phyloP scores from a whole-genome alignment of 2,797 vertebrate species.

The Melanogrammus aeglefinus region DNA sequence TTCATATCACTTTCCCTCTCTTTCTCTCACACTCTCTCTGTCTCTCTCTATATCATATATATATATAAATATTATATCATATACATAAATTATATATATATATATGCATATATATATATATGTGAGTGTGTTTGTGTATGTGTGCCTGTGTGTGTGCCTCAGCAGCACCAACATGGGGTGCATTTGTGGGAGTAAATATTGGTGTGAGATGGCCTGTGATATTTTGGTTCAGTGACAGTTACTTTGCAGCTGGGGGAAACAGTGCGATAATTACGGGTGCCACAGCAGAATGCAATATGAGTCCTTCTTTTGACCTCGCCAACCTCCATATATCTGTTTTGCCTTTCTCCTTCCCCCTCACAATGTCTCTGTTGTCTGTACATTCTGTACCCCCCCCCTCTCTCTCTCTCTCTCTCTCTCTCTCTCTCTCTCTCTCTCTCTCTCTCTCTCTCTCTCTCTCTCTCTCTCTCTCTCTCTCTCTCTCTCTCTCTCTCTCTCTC shows the following conservation, averaged over 20 bases:
- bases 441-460: neutral
- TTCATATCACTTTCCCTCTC: neutral
- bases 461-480: neutral
- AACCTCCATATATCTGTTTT: neutral
- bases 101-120: neutral
- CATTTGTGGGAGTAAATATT: neutral
- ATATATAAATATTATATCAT: neutral
- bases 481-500: no score
- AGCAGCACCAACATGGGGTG: neutral
- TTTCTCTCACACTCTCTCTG: neutral
- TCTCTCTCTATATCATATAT: neutral
- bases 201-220: neutral
- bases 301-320: neutral
- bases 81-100: neutral
- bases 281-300: neutral
- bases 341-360: neutral
- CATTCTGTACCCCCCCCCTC: neutral
- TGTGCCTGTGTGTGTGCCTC: no score
- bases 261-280: neutral
- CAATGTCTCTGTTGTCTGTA: neutral
- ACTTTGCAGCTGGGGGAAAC: neutral
- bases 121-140: neutral
- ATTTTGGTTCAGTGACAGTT: neutral
- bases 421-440: neutral
- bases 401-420: neutral